Evolutionary conservation across 2,797 vertebrate genomes (phyloP), one percentile per base, ranked within the genome.

Genomic region (Hydrolagus colliei): DNA sequence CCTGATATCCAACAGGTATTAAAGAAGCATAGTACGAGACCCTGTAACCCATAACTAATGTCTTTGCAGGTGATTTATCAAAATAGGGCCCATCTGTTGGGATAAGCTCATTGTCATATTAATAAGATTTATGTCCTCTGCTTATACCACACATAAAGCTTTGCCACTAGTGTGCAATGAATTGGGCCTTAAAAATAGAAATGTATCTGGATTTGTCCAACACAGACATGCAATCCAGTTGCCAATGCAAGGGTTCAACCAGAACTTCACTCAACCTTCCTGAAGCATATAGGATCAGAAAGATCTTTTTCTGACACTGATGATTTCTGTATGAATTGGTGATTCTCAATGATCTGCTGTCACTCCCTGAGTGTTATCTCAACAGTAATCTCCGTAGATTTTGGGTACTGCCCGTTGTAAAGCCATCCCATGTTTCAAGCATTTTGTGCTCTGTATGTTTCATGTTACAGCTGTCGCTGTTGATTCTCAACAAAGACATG

Each of bases 41-140:
- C 68, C 68, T 84, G 68, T 84, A 65, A 71, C 41, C 67, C 79
- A 84, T 27, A 71, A 35, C 63, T 52, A 71, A 35, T 71, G 65
- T 68, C 16, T 35, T 68, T 84, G 65, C 65, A 68, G 16, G 79
- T 84, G 79, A 84, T 84, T 84, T 71, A 67, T 84, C 65, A 84
- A 84, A 68, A 8, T 84, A 84, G 35, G 27, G 65, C 79, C 68
- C 79, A 84, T 84, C 41, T 84, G 79, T 82, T 71, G 79, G 32
- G 9, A 84, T 68, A 84, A 84, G 65, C 27, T 18, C 63, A 68
- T 27, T 65, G 41, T 20, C 79, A 27, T 11, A 71, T 84, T 84
- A 84, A 84, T 84, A 84, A 84, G 67, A 35, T 84, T 84, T 68
- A 82, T 68, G 63, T 82, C 16, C 13, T 68, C 63, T 84, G 65